Percentiles rank a stretch among this genome's conserved stretches.
phyloP scores from a whole-genome alignment of 2,797 vertebrate genomes.

The Phoxinus dragarum region DNA sequence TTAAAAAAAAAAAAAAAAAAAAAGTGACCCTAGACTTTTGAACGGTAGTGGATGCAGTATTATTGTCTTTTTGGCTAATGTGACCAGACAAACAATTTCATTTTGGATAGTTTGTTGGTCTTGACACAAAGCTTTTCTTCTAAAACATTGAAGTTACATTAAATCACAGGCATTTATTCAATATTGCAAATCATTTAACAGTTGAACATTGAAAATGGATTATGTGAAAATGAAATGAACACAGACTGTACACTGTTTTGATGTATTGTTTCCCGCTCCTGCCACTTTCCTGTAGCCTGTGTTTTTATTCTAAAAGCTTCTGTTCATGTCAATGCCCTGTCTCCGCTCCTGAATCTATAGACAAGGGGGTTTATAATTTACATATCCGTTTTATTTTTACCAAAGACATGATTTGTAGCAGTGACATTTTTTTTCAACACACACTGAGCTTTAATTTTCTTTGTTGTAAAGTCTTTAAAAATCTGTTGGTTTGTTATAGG shows the following conservation, averaged over 20 bases:
- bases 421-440: constrained; percentile 15
- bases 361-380: neutral
- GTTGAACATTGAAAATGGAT: neutral
- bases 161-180: neutral
- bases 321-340: neutral
- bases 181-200: neutral
- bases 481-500: neutral
- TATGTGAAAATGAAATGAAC: neutral
- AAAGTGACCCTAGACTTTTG: neutral
- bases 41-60: neutral
- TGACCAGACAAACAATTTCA: neutral
- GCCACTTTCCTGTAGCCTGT: neutral
- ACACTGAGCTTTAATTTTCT: constrained; percentile 44
- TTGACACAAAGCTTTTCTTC: neutral
- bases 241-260: neutral
- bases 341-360: constrained; percentile 13
- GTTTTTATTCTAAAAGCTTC: constrained; percentile 31
- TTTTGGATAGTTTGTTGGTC: neutral
- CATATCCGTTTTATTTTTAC: constrained; percentile 17
- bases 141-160: neutral
- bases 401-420: constrained; percentile 59
- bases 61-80: neutral
- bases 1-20: neutral
- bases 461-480: constrained; percentile 7
- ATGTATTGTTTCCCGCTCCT: neutral